A percentile compares a stretch with the other conserved stretches of the same genome.
Evolutionary conservation across 1,140 invertebrate genomes (phyloP).

Genomic region (Sipha flava): DNA sequence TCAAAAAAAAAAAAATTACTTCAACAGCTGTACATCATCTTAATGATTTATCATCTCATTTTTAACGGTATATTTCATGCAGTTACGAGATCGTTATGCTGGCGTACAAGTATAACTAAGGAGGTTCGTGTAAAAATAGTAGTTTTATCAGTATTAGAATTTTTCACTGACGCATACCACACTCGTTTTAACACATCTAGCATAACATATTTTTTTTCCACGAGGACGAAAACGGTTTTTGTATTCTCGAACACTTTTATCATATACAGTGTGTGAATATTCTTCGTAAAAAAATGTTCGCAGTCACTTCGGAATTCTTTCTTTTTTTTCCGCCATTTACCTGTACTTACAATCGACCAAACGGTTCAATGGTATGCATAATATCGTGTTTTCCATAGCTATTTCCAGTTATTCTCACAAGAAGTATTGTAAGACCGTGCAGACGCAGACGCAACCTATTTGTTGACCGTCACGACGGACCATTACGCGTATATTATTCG

Average conservation of each 20-base stretch:
- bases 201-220: not conserved
- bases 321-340: not conserved
- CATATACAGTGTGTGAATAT: not conserved
- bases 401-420: not conserved
- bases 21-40: not conserved
- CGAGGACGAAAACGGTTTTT: not conserved
- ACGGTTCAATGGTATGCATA: not conserved
- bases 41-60: not conserved
- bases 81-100: not conserved
- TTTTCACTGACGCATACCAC: not conserved
- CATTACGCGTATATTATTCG: not conserved
- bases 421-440: not conserved
- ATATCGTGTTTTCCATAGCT: not conserved
- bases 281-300: not conserved
- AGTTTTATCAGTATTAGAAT: not conserved
- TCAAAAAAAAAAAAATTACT: not conserved
- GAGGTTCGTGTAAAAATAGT: slow-evolving; percentile 1
- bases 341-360: not conserved
- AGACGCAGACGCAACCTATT: not conserved
- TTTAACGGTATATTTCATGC: not conserved
- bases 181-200: not conserved
- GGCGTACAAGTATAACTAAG: not conserved
- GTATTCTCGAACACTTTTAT: not conserved
- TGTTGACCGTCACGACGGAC: not conserved
- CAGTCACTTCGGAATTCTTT: too few species aligned